These are phyloP conservation scores for Melieria omissa DNA, from an alignment of 2,888 invertebrate genomes.

Conservation along the genomic window DNA sequence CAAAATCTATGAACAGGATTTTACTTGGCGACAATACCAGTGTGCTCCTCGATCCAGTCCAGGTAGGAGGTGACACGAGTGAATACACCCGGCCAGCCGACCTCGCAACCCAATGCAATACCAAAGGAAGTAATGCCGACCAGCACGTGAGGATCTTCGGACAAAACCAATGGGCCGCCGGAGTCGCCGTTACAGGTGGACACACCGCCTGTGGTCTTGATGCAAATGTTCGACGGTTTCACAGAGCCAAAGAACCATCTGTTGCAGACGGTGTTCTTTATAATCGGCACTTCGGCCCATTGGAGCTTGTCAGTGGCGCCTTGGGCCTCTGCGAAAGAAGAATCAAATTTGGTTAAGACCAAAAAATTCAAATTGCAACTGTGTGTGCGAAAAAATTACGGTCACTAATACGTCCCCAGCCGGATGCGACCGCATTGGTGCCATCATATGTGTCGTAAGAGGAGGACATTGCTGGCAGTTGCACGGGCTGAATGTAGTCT, in stretches of 20 bases:
- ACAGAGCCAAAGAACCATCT: slow-evolving; percentile 33
- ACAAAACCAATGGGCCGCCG: slow-evolving; percentile 41
- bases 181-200: slow-evolving; percentile 52
- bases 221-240: slow-evolving; percentile 45
- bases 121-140: slow-evolving; percentile 51
- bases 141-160: slow-evolving; percentile 22
- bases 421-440: slow-evolving; percentile 53
- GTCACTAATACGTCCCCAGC: slow-evolving; percentile 60
- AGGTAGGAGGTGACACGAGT: slow-evolving; percentile 59
- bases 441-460: slow-evolving; percentile 49
- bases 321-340: slow-evolving; percentile 15
- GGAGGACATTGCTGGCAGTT: slow-evolving; percentile 48
- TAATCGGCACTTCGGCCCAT: slow-evolving; percentile 39
- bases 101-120: slow-evolving; percentile 50
- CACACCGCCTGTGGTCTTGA: slow-evolving; percentile 43
- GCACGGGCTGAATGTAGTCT: slow-evolving; percentile 53
- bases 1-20: not conserved
- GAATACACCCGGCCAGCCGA: slow-evolving; percentile 61
- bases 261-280: slow-evolving; percentile 42
- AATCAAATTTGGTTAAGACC: slow-evolving; percentile 1
- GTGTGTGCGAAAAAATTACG: no score
- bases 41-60: slow-evolving; percentile 57
- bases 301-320: slow-evolving; percentile 27
- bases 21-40: slow-evolving; percentile 48
- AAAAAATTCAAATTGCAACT: not conserved